A percentile compares a stretch with the other conserved stretches of the same genome.
Evolutionary conservation across 2,888 invertebrate species (phyloP).

Genomic region (Drosophila pegasa): DNA sequence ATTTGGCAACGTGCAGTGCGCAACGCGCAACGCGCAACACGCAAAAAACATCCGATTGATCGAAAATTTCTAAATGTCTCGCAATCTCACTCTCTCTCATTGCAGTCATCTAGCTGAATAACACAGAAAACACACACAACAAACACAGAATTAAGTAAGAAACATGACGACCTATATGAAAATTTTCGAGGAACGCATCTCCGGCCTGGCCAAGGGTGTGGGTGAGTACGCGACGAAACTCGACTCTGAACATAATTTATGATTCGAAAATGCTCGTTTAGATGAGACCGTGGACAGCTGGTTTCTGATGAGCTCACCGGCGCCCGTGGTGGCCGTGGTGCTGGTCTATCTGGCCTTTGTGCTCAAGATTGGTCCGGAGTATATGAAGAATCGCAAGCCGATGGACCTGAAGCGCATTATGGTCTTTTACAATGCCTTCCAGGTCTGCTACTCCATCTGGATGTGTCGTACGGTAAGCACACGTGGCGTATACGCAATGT

Average conservation of each 20-base stretch:
- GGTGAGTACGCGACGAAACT: constrained; percentile 68
- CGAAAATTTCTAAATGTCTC: constrained; percentile 59
- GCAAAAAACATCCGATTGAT: neutral
- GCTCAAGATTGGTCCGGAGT: constrained; percentile 90
- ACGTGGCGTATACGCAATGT: constrained; percentile 18
- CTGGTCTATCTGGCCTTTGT: constrained; percentile 90
- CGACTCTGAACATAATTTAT: neutral
- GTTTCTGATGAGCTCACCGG: constrained; percentile 91
- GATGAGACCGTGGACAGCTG: constrained; percentile 91
- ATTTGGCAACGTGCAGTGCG: constrained; percentile 70
- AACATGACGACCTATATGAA: constrained; percentile 82
- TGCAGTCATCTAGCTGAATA: constrained; percentile 41
- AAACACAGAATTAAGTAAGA: neutral
- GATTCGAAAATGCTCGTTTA: constrained; percentile 70
- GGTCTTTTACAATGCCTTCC: constrained; percentile 93
- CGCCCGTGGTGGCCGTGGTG: constrained; percentile 89
- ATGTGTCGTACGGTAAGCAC: constrained; percentile 85
- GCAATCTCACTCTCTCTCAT: constrained; percentile 32
- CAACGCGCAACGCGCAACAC: too few species aligned
- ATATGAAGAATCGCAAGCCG: constrained; percentile 91
- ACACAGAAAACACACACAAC: too few species aligned
- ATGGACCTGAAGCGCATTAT: constrained; percentile 90
- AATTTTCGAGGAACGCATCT: constrained; percentile 82
- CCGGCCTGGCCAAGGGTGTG: constrained; percentile 81
- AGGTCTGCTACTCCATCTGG: constrained; percentile 93